A percentile compares a stretch with the other conserved stretches of the same genome.
phyloP scores from a whole-genome alignment of 2,113 vertebrate genomes.

The Bos indicus region DNA sequence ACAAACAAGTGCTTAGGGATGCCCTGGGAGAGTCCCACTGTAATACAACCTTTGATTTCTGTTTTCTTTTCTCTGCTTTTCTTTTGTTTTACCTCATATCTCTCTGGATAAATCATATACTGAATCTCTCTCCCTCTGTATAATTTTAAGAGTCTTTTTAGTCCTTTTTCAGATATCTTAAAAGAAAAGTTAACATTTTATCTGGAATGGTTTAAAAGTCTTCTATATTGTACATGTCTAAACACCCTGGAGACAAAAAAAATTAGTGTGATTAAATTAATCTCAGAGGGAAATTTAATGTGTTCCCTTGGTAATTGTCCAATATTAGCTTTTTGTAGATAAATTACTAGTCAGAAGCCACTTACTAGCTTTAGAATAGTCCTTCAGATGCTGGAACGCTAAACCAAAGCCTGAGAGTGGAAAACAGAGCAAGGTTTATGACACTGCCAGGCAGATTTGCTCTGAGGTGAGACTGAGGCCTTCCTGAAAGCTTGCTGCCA shows the following conservation, averaged over 20 bases:
- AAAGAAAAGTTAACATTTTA: conserved; percentile 35
- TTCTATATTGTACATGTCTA: neutral
- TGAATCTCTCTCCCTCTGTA: neutral
- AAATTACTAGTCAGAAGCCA: conserved; percentile 19
- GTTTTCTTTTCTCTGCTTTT: neutral
- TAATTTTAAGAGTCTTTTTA: neutral
- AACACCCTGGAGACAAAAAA: conserved; percentile 13
- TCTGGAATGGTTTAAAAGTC: neutral
- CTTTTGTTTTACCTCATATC: neutral
- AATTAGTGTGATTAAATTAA: conserved; percentile 39
- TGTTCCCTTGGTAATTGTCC: conserved; percentile 10
- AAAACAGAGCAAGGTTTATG: neutral
- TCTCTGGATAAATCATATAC: neutral
- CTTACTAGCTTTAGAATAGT: conserved; percentile 3
- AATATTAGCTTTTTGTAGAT: conserved; percentile 42
- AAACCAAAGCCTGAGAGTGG: neutral
- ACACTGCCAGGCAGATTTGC: neutral
- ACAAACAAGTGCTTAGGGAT: neutral
- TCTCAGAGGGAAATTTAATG: conserved; percentile 49
- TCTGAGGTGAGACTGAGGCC: neutral
- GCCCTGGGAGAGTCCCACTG: neutral
- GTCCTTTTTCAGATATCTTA: neutral
- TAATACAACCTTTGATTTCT: neutral
- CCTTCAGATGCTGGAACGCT: neutral
- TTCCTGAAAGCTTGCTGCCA: neutral